Evolutionary conservation across 30 jellyfish, hydroid and myxozoan genomes (phyloP).

Genomic region (Turritopsis rubra): DNA sequence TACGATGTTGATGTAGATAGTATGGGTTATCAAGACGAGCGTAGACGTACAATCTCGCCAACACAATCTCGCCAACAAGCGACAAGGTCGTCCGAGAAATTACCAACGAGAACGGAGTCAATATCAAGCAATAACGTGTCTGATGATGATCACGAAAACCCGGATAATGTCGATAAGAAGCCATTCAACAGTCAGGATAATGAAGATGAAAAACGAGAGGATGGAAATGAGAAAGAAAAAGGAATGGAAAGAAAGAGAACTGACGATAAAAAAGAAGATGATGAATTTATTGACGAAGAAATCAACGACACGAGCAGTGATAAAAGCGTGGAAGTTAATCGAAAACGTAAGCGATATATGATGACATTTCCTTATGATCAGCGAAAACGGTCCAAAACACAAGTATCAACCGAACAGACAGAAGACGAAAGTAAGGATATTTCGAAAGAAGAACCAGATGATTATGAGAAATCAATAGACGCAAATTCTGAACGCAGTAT

Average conservation of each 20-base stretch:
- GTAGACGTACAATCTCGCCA: constrained; percentile 3
- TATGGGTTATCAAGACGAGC: constrained; percentile 7
- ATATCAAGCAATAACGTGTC: background rate
- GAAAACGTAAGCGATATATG: constrained; percentile 18
- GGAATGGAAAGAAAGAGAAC: background rate
- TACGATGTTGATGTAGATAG: background rate
- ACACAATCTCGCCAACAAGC: background rate
- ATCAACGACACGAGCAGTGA: constrained; percentile 10
- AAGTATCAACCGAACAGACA: background rate
- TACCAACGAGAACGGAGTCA: background rate
- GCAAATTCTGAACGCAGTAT: background rate
- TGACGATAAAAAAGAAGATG: background rate
- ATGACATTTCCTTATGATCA: constrained; percentile 39
- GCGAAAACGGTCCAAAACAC: constrained; percentile 5
- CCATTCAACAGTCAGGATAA: background rate
- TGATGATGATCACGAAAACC: background rate
- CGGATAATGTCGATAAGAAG: background rate
- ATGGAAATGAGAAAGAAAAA: background rate
- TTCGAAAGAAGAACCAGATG: background rate
- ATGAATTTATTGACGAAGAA: constrained; percentile 4
- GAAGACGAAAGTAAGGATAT: background rate
- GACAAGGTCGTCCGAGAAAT: background rate
- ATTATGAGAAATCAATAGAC: background rate
- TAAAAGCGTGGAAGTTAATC: background rate
- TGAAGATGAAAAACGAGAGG: background rate